phyloP scores from a whole-genome alignment of 2,797 vertebrate species.

The Girardinus metallicus region DNA sequence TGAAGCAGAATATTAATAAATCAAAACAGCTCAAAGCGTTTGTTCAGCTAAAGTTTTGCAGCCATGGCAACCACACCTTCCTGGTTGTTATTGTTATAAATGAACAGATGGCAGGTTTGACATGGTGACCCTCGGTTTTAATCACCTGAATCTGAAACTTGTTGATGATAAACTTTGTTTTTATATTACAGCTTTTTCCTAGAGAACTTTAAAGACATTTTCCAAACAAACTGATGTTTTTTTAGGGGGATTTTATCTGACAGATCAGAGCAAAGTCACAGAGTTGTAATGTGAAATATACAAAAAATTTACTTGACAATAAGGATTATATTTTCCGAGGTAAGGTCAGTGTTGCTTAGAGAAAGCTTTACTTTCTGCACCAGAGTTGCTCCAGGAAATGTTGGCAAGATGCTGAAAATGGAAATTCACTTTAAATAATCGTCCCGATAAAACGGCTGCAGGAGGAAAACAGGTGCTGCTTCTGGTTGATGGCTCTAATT shows the following conservation, averaged over 20 bases:
- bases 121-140: constrained; percentile 26
- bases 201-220: neutral
- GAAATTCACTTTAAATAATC: neutral
- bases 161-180: neutral
- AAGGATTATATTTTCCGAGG: neutral
- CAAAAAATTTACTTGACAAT: neutral
- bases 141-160: constrained; percentile 16
- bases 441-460: neutral
- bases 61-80: constrained; percentile 12
- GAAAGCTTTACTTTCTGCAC: constrained; percentile 2
- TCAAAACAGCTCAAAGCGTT: neutral
- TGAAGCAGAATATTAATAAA: neutral
- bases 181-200: neutral
- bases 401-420: constrained; percentile 22
- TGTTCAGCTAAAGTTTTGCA: neutral
- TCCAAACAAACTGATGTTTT: neutral
- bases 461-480: constrained; percentile 22
- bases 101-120: constrained; percentile 27
- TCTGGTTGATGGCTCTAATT: constrained; percentile 47
- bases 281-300: neutral
- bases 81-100: constrained; percentile 23
- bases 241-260: neutral
- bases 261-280: neutral
- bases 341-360: constrained; percentile 19
- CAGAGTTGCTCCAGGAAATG: neutral